phyloP scores from a whole-genome alignment of 37 sponge, comb jelly and placozoan species.

The Aplysina aerophoba region DNA sequence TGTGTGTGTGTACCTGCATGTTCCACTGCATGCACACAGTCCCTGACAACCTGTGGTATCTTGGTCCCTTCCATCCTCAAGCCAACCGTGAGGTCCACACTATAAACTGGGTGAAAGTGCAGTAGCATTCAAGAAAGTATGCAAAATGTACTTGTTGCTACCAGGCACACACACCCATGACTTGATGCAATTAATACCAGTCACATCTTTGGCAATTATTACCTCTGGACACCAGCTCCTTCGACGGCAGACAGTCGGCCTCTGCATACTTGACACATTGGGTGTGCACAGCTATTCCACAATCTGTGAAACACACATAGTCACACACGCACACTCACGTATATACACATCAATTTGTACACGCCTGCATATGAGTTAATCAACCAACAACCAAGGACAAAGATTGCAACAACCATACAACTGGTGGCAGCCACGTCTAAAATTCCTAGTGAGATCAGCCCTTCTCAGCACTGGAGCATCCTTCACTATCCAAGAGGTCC shows the following conservation, averaged over 20 bases:
- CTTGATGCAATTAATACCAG: not conserved
- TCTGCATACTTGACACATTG: conserved; percentile 51
- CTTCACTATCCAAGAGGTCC: too few relatives aligned
- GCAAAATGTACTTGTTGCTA: too few relatives aligned
- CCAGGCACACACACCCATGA: too few relatives aligned
- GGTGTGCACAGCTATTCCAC: conserved; percentile 75
- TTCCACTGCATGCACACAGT: conserved; percentile 57
- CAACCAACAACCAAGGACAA: too few relatives aligned
- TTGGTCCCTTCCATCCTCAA: conserved; percentile 48
- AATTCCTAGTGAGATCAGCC: too few relatives aligned
- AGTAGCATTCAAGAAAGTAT: too few relatives aligned
- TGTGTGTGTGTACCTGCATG: conserved; percentile 28
- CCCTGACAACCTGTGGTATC: conserved; percentile 53
- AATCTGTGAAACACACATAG: conserved; percentile 37
- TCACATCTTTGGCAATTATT: not conserved
- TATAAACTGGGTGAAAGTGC: too few relatives aligned
- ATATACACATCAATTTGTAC: not conserved
- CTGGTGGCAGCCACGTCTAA: too few relatives aligned
- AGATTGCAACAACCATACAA: too few relatives aligned
- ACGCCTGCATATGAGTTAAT: too few relatives aligned
- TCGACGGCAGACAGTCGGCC: conserved; percentile 64
- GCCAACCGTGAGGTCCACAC: conserved; percentile 67
- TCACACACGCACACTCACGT: not conserved
- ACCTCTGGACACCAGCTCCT: conserved; percentile 62
- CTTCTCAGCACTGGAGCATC: too few relatives aligned